Percentiles rank a stretch among this genome's conserved stretches.
phyloP scores from a whole-genome alignment of 2,888 invertebrate species.

The Drosophila pullipes region DNA sequence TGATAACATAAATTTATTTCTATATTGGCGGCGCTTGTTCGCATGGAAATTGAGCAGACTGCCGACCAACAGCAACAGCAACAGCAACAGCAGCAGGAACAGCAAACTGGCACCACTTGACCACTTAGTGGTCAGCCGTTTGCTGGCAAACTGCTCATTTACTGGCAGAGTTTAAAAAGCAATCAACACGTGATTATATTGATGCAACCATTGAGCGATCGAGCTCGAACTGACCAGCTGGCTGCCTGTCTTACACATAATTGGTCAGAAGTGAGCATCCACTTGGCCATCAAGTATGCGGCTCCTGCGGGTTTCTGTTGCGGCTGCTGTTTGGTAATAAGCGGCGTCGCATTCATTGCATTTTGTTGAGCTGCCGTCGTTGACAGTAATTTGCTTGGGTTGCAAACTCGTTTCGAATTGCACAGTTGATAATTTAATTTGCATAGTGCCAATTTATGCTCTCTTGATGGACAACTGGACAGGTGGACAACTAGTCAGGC shows the following conservation, averaged over 20 bases:
- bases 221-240: slow-evolving; percentile 26
- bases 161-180: slow-evolving; percentile 74
- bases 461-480: slow-evolving; percentile 68
- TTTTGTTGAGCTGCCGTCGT: slow-evolving; percentile 63
- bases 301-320: slow-evolving; percentile 20
- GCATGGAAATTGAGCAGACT: slow-evolving; percentile 48
- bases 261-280: slow-evolving; percentile 43
- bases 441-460: slow-evolving; percentile 83
- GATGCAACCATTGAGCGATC: slow-evolving; percentile 62
- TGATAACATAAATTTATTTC: slow-evolving; percentile 52
- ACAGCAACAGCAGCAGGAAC: neutral
- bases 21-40: slow-evolving; percentile 60
- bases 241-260: slow-evolving; percentile 78
- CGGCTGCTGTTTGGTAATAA: slow-evolving; percentile 55
- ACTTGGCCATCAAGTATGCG: slow-evolving; percentile 2
- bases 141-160: slow-evolving; percentile 59
- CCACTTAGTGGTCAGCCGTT: slow-evolving; percentile 14
- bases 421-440: slow-evolving; percentile 82
- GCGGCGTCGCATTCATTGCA: slow-evolving; percentile 73
- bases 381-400: slow-evolving; percentile 81
- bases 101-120: slow-evolving; percentile 27
- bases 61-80: neutral
- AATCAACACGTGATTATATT: slow-evolving; percentile 82
- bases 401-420: slow-evolving; percentile 72
- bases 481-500: slow-evolving; percentile 19